A percentile compares a stretch with the other conserved stretches of the same genome.
These are phyloP conservation scores for Micropterix aruncella DNA, from an alignment of 2,888 invertebrate species.

Conservation along the genomic window DNA sequence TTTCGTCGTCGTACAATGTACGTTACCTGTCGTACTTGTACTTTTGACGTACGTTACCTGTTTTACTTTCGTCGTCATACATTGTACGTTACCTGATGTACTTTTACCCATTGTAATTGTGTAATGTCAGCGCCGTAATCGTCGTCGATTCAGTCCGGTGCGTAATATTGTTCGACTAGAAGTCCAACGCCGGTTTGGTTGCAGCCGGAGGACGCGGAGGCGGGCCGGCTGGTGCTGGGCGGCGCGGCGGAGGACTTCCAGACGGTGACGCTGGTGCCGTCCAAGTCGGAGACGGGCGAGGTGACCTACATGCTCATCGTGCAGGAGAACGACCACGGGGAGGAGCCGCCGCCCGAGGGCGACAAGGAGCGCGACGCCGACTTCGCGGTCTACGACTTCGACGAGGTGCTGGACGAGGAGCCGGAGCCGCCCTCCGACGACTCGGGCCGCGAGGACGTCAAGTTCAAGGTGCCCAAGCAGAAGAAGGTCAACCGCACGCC, in stretches of 20 bases:
- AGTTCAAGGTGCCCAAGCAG: conserved; percentile 44
- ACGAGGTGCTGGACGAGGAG: conserved; percentile 48
- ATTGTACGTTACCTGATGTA: conserved; percentile 4
- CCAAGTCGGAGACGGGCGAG: conserved; percentile 61
- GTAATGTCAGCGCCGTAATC: not conserved
- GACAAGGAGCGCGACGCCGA: conserved; percentile 28
- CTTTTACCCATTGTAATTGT: too few relatives aligned
- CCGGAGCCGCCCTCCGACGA: conserved; percentile 23
- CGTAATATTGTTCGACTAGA: not conserved
- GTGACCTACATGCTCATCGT: conserved; percentile 82
- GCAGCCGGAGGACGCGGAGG: too few relatives aligned
- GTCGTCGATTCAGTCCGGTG: not conserved
- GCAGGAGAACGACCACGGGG: conserved; percentile 51
- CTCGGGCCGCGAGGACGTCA: conserved; percentile 50
- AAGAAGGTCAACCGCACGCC: conserved; percentile 34
- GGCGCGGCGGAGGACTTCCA: conserved; percentile 54
- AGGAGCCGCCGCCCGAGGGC: conserved; percentile 26
- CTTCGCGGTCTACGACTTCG: conserved; percentile 55
- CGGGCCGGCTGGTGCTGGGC: conserved; percentile 32
- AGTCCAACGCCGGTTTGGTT: too few relatives aligned
- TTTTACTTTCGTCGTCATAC: not conserved
- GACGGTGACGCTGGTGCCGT: conserved; percentile 73
- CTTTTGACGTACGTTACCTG: too few relatives aligned
- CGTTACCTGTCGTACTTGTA: too few relatives aligned
- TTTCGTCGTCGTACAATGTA: too few relatives aligned